Evolutionary conservation across 2,797 vertebrate genomes (phyloP).

Genomic region (Sebastiscus albofasciatus): DNA sequence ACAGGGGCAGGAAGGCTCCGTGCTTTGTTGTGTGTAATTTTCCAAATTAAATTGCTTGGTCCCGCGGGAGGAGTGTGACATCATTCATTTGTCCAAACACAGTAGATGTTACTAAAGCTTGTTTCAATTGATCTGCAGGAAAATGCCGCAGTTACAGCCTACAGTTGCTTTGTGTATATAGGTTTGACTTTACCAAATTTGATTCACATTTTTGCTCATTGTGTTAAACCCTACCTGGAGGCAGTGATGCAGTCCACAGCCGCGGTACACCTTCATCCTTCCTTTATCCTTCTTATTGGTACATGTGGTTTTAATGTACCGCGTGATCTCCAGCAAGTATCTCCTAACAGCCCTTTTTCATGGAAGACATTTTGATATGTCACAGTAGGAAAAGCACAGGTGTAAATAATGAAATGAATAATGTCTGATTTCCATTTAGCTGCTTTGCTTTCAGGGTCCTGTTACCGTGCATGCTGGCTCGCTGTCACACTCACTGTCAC

Average conservation of each 20-base stretch:
- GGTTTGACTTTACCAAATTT: background rate
- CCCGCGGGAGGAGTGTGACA: background rate
- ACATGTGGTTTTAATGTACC: background rate
- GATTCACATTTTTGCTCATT: background rate
- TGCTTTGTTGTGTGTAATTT: background rate
- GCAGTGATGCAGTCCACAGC: background rate
- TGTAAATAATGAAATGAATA: too few relatives aligned
- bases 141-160: background rate
- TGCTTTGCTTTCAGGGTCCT: too few relatives aligned
- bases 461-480: too few relatives aligned
- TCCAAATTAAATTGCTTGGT: background rate
- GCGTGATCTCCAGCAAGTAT: background rate
- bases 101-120: background rate
- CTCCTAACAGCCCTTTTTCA: background rate
- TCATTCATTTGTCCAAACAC: background rate
- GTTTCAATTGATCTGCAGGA: background rate
- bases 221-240: background rate
- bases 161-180: background rate
- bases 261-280: background rate
- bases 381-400: too few relatives aligned
- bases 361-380: too few relatives aligned
- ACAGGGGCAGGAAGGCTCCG: background rate
- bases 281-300: background rate
- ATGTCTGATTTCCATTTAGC: too few relatives aligned
- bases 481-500: too few relatives aligned